Evolutionary conservation across 2,113 vertebrate genomes (phyloP), one percentile per base, ranked within the genome.

Genomic region (Clupea harengus): DNA sequence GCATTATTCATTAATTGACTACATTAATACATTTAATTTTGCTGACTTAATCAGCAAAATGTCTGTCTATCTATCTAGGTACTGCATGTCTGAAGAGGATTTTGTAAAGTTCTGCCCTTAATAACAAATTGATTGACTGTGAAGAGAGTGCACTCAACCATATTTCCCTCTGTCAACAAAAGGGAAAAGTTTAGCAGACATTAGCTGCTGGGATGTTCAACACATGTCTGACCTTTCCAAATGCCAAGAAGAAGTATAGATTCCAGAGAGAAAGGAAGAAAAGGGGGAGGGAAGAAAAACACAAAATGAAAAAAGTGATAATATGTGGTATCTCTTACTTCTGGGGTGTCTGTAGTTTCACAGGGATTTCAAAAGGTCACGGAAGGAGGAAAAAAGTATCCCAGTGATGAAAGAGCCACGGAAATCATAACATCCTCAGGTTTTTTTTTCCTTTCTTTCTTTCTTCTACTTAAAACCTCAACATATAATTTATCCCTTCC

Each of bases 211-310:
- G 64, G 88, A 89, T 90, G 88, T 89, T 90, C 89, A 91, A 91
- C 89, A 90, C 84, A 88, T 90, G 91, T 90, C 88, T 90, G 88
- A 89, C 91, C 89, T 91, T 91, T 91, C 87, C 84, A 91, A 91
- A 91, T 91, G 91, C 84, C 89, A 91, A 67, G 85, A 87, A 89
- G 88, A 88, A 85, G 86, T 91, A 88, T 86, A 85, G 88, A 90
- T 89, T 88, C 86, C 84, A 82, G 86, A 82, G 84, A 57, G 75
- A 88, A 85, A 85, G 75, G 85, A 81, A 39, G 28, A 39, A 88
- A 85, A 78, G 54, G 28, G 72, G 50, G 83, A 85, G 87, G 50
- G 84, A 86, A 52, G 81, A 86, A 88, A 85, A 85, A 82, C 25
- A 39, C 60, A 85, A 82, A 87, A 81, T 85, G 1, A 60, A 54